These are phyloP conservation scores for Oryzias curvinotus DNA, from an alignment of 2,113 vertebrate species.

Conservation along the genomic window DNA sequence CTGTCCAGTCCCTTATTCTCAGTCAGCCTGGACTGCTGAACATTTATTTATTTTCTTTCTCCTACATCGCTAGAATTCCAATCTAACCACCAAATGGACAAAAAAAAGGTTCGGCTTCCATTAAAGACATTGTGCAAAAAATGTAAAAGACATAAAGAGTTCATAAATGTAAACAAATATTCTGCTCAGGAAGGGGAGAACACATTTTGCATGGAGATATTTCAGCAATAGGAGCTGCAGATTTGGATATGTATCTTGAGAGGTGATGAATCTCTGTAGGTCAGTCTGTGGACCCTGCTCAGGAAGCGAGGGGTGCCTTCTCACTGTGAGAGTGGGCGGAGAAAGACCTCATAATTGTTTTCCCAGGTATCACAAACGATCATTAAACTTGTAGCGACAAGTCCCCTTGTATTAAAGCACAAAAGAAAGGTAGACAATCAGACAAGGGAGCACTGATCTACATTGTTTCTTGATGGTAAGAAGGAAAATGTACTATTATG, in stretches of 20 bases:
- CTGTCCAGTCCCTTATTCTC: constrained; percentile 20
- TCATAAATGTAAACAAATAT: constrained; percentile 36
- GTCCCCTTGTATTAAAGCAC: constrained; percentile 59
- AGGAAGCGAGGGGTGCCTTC: constrained; percentile 29
- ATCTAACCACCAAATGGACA: constrained; percentile 43
- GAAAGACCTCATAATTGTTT: constrained; percentile 44
- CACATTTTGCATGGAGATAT: constrained; percentile 21
- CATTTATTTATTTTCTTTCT: constrained; percentile 54
- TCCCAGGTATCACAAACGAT: constrained; percentile 49
- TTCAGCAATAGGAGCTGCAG: constrained; percentile 24
- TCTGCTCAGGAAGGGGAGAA: constrained; percentile 54
- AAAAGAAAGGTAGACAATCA: constrained; percentile 69
- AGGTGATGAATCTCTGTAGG: constrained; percentile 14
- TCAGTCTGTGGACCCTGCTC: constrained; percentile 21
- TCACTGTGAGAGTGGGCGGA: constrained; percentile 63
- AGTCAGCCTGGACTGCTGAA: constrained; percentile 41
- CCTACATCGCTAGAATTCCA: constrained; percentile 34
- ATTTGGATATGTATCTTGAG: constrained; percentile 20
- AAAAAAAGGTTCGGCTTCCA: constrained; percentile 33
- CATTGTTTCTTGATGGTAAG: constrained; percentile 46
- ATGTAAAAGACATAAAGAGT: not conserved
- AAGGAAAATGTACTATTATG: constrained; percentile 13
- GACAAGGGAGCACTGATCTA: constrained; percentile 36
- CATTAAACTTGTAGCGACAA: constrained; percentile 53
- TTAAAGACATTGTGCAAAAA: constrained; percentile 46